Base-by-base conservation (phyloP, 2,888 invertebrate genomes). In the Sminthurinus aureus region DNA sequence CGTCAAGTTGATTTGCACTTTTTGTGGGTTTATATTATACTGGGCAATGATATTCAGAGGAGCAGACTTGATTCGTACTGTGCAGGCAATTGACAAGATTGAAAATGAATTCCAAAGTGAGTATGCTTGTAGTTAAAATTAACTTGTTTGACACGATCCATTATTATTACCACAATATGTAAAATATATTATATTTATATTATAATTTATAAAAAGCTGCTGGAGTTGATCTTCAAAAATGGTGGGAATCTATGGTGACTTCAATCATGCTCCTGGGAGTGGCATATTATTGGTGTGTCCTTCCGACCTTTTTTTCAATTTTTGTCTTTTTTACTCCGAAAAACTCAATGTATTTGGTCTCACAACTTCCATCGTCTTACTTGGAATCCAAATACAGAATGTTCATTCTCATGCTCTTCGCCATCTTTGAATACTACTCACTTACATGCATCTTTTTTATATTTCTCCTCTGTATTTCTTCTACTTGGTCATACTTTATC, bases 241-340 rank as follows among this genome's bases (percentile, higher is more conserved):
- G 78, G 78, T 78, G 78, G 78, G 78, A 78, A 13, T 22, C 13
- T 8, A 20, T 26, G 4, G 64, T 24, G 2, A n/a, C 78, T 18
- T 18, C 6, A 2, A 51, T 78, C 26, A 22, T 66, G 9, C 15
- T 78, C 24, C 15, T 78, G 13, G 13, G 24, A 8, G 78, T 78
- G 11, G 50, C 52, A 52, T 15, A 12, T 2, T 9, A 15, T 3
- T 6, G 11, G 1, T 1, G 52, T 1, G 18, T 24, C 11, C 15
- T 78, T 9, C 3, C 22, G 1, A 1, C 26, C 15, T 18, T 78
- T 24, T 64, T 64, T 24, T 11, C 38, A 2, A 3, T 78, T 12
- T 0, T 26, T 13, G 15, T 20, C 15, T n/a, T 78, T 9, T 24
- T 78, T 24, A 2, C 66, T n/a, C 64, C 78, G 15, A 2, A 22